phyloP scores from a whole-genome alignment of 2,888 invertebrate species.

The Tuberolachnus salignus region DNA sequence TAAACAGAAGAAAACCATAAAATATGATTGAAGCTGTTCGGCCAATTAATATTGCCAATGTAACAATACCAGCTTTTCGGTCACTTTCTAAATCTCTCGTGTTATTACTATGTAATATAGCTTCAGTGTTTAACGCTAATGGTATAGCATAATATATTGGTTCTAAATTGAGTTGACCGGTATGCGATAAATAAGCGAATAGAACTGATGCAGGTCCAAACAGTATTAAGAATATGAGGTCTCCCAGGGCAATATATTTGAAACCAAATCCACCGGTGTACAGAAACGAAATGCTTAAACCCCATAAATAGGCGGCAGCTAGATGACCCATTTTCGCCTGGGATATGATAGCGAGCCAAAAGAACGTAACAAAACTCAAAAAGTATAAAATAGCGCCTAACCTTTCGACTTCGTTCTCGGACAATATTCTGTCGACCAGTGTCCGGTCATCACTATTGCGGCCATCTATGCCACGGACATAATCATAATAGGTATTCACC shows the following conservation, averaged over 20 bases:
- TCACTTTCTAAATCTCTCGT: constrained; percentile 90
- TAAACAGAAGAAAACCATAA: constrained; percentile 86
- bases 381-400: constrained; percentile 87
- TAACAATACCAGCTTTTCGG: constrained; percentile 87
- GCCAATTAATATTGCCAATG: constrained; percentile 91
- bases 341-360: constrained; percentile 77
- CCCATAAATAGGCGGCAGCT: constrained; percentile 93
- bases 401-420: constrained; percentile 82
- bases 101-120: constrained; percentile 93
- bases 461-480: constrained; percentile 90
- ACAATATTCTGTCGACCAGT: constrained; percentile 88
- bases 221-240: constrained; percentile 86
- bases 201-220: constrained; percentile 94
- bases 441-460: constrained; percentile 92
- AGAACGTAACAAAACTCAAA: constrained; percentile 83
- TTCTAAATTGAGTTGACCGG: constrained; percentile 87
- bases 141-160: constrained; percentile 93
- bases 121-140: constrained; percentile 90
- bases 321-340: constrained; percentile 94
- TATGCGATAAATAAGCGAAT: constrained; percentile 91
- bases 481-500: constrained; percentile 96
- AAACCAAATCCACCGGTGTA: constrained; percentile 95
- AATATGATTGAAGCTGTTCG: constrained; percentile 88
- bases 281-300: constrained; percentile 91
- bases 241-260: constrained; percentile 93